Evolutionary conservation across 2,113 vertebrate genomes (phyloP), one percentile per base, ranked within the genome.

Genomic region (Lepus timidus): DNA sequence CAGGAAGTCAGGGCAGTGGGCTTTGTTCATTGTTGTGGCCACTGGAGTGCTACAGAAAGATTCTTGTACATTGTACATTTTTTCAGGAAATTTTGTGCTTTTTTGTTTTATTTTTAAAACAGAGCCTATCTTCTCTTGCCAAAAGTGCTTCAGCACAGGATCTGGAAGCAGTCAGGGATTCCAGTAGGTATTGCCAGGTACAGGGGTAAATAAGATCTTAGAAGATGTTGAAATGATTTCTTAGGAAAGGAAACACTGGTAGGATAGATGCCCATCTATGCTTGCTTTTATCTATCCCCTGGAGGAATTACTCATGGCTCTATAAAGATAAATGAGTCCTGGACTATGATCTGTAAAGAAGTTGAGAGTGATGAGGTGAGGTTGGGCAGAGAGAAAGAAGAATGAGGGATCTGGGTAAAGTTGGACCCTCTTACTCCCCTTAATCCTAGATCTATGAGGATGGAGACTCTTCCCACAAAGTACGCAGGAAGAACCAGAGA

Each of bases 121-220:
- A 81, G 65, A 71, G 33, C 52, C 44, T 90, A 29, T 78, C 58
- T 94, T 90, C 83, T 93, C 73, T 88, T 86, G 73, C 91, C 88
- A 94, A 88, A 78, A 64, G 92, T 87, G 51, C 58, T 49, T 85
- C 85, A 94, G 20, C 20, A 33, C 49, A 68, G 91, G 62, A 81
- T 94, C 85, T 81, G 31, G 85, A 92, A 90, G 58, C 58, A 20
- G 25, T 51, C 31, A 51, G 51, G 68, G 27, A 84, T 75, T 79
- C 13, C 39, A 52, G 20, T 27, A 85, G 65, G 13, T 78, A 44
- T 65, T 90, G 52, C 39, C 23, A 91, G 55, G 74, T 3, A 4
- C 4, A n/a, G 33, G 36, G 33, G 10, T 36, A 78, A 82, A 49
- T 14, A 12, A 87, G 52, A 36, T 86, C 55, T 90, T 16, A 3